A percentile compares a stretch with the other conserved stretches of the same genome.
Evolutionary conservation across 2,113 vertebrate species (phyloP).

Genomic region (Synodontis membranacea): DNA sequence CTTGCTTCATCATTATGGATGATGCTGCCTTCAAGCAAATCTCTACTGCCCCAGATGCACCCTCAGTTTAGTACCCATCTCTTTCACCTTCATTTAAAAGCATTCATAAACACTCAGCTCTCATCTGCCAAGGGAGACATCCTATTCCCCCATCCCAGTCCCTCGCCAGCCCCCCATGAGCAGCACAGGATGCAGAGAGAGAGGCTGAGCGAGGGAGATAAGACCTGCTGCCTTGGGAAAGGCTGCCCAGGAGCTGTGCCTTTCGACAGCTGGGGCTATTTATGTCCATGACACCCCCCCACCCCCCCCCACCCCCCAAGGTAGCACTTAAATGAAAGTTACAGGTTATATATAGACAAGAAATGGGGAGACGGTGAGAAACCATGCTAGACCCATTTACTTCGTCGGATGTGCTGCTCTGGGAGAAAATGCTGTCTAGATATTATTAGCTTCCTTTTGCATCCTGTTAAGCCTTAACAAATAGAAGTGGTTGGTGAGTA

Average conservation of each 20-base stretch:
- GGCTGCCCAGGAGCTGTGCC: conserved; percentile 68
- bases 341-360: conserved; percentile 69
- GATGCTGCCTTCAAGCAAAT: conserved; percentile 56
- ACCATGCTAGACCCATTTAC: conserved; percentile 63
- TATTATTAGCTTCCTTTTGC: conserved; percentile 67
- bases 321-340: conserved; percentile 72
- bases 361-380: conserved; percentile 50
- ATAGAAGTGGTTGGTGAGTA: conserved; percentile 45
- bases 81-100: conserved; percentile 43
- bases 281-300: too few species aligned
- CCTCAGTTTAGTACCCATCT: conserved; percentile 33
- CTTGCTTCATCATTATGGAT: conserved; percentile 52
- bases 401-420: conserved; percentile 67
- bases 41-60: conserved; percentile 61
- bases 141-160: conserved; percentile 54
- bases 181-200: conserved; percentile 74
- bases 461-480: conserved; percentile 70
- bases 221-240: conserved; percentile 78
- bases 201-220: conserved; percentile 75
- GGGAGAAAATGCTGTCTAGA: conserved; percentile 71
- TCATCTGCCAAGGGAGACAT: conserved; percentile 72
- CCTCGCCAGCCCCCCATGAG: conserved; percentile 56
- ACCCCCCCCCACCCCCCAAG: too few species aligned
- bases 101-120: conserved; percentile 69
- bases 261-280: conserved; percentile 73